Evolutionary conservation across 2,888 invertebrate species (phyloP), one percentile per base, ranked within the genome.

Genomic region (Thymelicus acteon): DNA sequence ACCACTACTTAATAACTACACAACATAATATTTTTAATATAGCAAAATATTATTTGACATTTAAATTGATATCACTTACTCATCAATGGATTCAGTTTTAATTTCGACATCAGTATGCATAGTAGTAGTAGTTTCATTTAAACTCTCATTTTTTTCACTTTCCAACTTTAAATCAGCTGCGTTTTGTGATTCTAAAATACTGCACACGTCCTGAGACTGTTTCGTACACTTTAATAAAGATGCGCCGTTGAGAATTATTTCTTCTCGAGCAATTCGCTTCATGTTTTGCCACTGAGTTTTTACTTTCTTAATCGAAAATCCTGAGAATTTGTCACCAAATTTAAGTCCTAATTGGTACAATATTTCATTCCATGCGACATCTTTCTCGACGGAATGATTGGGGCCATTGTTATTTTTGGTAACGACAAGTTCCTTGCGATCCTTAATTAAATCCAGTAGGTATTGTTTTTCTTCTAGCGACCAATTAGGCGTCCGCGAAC

Each of bases 281-380:
- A 94, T 94, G 73, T 93, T 93, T 76, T 93, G 93, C 94, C 94
- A 94, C 75, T 93, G 93, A 5, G 92, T 93, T 76, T 93, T 93
- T 52, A 94, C 89, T 81, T 93, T 93, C 75, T 93, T 93, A 39
- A 88, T 89, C 19, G 91, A 89, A 74, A 87, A 92, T 13, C 82
- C 86, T 58, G 81, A 80, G 78, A 93, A 93, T 76, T 93, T 94
- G 67, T 79, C 82, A 5, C 93, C 93, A 66, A 90, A 93, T 75
- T 83, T 89, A n/a, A 76, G 70, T 1, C 84, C 80, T 67, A 94
- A 78, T 72, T 87, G 85, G 31, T 79, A 79, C 71, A 93, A 79
- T 76, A 94, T 93, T 71, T 92, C 91, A 61, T 89, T 89, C 94
- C 94, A 94, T 15, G 91, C 94, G n/a, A 83, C 76, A 71, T 91